These are phyloP conservation scores for Varanus salvator DNA, from an alignment of 2,113 vertebrate species.

Conservation along the genomic window DNA sequence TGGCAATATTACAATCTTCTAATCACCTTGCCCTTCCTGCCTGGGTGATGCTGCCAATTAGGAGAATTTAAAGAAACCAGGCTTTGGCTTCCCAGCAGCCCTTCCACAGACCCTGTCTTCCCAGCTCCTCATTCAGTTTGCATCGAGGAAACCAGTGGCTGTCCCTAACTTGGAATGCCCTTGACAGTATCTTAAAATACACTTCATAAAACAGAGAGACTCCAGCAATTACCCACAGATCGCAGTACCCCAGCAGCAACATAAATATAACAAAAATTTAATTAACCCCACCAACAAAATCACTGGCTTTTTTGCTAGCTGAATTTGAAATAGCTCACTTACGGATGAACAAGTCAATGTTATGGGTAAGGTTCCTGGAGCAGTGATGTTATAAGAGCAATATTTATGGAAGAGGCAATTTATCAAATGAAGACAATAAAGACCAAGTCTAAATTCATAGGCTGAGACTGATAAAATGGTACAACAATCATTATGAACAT, in stretches of 20 bases:
- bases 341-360: conserved; percentile 32
- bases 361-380: conserved; percentile 40
- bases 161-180: conserved; percentile 33
- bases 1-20: not conserved
- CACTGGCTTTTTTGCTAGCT: conserved; percentile 30
- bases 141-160: conserved; percentile 12
- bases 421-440: conserved; percentile 62
- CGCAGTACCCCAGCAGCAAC: conserved; percentile 33
- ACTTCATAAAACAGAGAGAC: conserved; percentile 49
- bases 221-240: conserved; percentile 52
- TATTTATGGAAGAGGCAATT: conserved; percentile 50
- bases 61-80: not conserved
- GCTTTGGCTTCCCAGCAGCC: not conserved
- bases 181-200: conserved; percentile 47
- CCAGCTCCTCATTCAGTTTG: not conserved
- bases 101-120: not conserved
- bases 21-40: not conserved
- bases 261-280: conserved; percentile 56
- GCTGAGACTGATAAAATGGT: conserved; percentile 49
- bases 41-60: not conserved
- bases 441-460: conserved; percentile 39
- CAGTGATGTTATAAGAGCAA: conserved; percentile 47
- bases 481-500: conserved; percentile 40
- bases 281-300: conserved; percentile 61
- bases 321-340: conserved; percentile 41